phyloP scores from a whole-genome alignment of 2,797 vertebrate genomes.

The Anabacerthia variegaticeps region DNA sequence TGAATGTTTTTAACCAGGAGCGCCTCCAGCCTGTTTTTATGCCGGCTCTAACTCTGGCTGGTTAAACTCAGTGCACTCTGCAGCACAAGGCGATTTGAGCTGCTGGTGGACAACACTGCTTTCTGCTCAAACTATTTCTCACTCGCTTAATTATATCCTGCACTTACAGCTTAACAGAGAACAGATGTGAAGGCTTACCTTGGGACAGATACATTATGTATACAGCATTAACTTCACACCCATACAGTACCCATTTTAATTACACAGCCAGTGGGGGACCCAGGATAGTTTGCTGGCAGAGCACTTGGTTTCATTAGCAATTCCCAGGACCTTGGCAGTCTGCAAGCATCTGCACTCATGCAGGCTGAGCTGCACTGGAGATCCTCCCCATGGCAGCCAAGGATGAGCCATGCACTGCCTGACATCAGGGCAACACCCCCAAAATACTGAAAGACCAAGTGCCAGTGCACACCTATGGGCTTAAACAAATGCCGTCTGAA shows the following conservation, averaged over 20 bases:
- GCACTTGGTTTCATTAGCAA: background rate
- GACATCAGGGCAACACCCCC: background rate
- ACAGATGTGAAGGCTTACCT: slow-evolving; percentile 33
- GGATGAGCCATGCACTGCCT: background rate
- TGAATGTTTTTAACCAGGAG: background rate
- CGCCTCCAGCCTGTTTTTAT: background rate
- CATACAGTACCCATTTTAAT: slow-evolving; percentile 26
- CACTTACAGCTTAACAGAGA: background rate
- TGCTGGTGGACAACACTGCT: background rate
- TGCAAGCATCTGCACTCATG: background rate
- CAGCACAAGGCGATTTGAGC: fast-evolving
- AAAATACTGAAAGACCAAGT: background rate
- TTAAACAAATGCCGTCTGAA: background rate
- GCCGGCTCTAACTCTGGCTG: background rate
- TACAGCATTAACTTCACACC: slow-evolving; percentile 40
- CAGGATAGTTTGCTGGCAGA: slow-evolving; percentile 1
- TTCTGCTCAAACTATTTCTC: background rate
- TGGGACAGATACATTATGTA: slow-evolving; percentile 45
- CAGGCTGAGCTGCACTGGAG: background rate
- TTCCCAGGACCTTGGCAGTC: background rate
- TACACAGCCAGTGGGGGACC: slow-evolving; percentile 23
- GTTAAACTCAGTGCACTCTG: background rate
- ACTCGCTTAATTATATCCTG: background rate
- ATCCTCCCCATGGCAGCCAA: background rate
- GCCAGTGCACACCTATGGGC: background rate